phyloP scores from a whole-genome alignment of 2,113 vertebrate species.

The Panthera tigris region DNA sequence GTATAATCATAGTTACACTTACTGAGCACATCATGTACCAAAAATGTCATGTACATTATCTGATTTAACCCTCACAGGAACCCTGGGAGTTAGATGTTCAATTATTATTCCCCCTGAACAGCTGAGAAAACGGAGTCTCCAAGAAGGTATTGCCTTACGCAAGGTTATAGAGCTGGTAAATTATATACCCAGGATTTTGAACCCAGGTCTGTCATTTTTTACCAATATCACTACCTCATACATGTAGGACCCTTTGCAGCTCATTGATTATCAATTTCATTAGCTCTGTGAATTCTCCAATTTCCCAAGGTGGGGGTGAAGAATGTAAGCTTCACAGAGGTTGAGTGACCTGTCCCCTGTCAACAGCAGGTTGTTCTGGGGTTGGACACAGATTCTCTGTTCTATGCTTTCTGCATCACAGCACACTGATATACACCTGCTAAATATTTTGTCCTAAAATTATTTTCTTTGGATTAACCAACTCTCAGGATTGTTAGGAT shows the following conservation, averaged over 20 bases:
- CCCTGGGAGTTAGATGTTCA: background rate
- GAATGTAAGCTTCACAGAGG: background rate
- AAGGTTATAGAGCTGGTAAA: background rate
- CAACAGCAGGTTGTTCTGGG: background rate
- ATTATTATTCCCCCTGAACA: background rate
- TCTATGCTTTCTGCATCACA: background rate
- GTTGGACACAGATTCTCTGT: background rate
- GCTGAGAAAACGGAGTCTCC: background rate
- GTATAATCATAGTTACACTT: background rate
- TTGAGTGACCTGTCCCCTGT: too few relatives aligned
- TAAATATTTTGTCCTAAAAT: background rate
- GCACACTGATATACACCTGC: background rate
- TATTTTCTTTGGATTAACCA: constrained; percentile 21
- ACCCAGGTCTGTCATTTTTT: background rate
- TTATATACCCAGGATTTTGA: background rate
- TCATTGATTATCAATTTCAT: background rate
- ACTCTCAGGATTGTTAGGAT: background rate
- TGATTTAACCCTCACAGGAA: background rate
- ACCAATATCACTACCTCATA: too few relatives aligned
- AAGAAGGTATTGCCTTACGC: background rate
- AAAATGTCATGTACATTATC: background rate
- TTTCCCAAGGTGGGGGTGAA: background rate
- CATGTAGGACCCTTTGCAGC: background rate
- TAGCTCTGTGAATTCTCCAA: background rate
- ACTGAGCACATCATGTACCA: background rate